These are phyloP conservation scores for cattle (Bos taurus) DNA, from an alignment of 2,113 vertebrate genomes.

Conservation along the genomic window ARS-UCD2.0 NC_037333.1:56467001-56467500, in stretches of 20 bases:
- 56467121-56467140: neutral
- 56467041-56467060: neutral
- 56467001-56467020: neutral
- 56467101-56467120: neutral
- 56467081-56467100: neutral
- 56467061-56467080: neutral
- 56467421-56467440: neutral
- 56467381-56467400: neutral
- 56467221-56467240: neutral
- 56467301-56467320: neutral
- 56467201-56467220: neutral
- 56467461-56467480: neutral
- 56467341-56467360: neutral
- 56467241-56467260: neutral
- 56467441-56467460: neutral
- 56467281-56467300: neutral
- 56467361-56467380: neutral
- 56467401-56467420: neutral
- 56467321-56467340: neutral
- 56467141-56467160: neutral
- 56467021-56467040: neutral
- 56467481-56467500: neutral
- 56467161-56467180: neutral
- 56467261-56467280: neutral
- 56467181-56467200: neutral